These are phyloP conservation scores for Serinus canaria DNA, from an alignment of 2,113 vertebrate genomes.

Conservation along the genomic window DNA sequence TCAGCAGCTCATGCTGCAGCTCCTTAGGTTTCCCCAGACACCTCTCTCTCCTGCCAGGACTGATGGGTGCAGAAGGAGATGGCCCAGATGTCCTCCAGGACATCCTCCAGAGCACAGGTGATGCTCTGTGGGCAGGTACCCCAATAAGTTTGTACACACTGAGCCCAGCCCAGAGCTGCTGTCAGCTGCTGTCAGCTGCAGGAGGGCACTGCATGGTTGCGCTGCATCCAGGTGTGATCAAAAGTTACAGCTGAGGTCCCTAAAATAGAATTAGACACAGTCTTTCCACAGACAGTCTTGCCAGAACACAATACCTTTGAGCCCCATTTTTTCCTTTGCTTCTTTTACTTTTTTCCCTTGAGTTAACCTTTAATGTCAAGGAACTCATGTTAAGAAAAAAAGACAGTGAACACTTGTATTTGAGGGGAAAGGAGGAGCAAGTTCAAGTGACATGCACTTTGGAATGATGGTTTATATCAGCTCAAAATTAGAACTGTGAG, in stretches of 20 bases:
- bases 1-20: background rate
- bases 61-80: background rate
- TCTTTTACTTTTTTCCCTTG: background rate
- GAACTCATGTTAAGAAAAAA: background rate
- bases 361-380: background rate
- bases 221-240: background rate
- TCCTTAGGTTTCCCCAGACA: background rate
- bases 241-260: background rate
- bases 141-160: fast-evolving
- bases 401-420: background rate
- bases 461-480: background rate
- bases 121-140: background rate
- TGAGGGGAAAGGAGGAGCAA: background rate
- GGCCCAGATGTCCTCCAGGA: background rate
- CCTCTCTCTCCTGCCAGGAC: background rate
- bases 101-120: no score
- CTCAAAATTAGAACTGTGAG: background rate
- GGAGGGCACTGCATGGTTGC: background rate
- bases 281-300: background rate
- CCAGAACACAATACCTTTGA: background rate
- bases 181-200: background rate
- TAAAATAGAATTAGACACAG: background rate
- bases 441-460: background rate
- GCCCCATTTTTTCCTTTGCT: background rate
- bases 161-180: background rate